phyloP scores from a whole-genome alignment of 1,140 invertebrate genomes.

The Nasonia longicornis region DNA sequence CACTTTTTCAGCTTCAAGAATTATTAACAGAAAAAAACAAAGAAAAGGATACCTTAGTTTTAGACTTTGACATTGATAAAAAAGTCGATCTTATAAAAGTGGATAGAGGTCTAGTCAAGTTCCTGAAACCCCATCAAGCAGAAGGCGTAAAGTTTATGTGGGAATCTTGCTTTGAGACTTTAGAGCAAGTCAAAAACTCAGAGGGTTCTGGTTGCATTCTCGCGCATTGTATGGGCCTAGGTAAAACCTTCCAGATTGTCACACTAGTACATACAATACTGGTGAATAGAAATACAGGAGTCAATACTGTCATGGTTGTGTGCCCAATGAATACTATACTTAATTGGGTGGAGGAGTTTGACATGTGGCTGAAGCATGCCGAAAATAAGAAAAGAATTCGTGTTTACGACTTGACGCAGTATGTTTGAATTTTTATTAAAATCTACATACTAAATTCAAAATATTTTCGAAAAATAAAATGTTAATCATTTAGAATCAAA shows the following conservation, averaged over 20 bases:
- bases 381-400: slow-evolving; percentile 74
- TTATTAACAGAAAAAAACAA: slow-evolving; percentile 52
- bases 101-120: slow-evolving; percentile 81
- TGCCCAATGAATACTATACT: slow-evolving; percentile 93
- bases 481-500: slow-evolving; percentile 32
- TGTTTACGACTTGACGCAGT: slow-evolving; percentile 77
- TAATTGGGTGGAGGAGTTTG: slow-evolving; percentile 95
- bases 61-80: slow-evolving; percentile 86
- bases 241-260: slow-evolving; percentile 83
- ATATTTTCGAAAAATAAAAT: not conserved
- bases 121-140: slow-evolving; percentile 91
- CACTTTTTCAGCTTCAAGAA: not conserved
- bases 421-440: not conserved
- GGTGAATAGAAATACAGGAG: slow-evolving; percentile 73
- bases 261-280: slow-evolving; percentile 90
- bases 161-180: slow-evolving; percentile 90
- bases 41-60: slow-evolving; percentile 71
- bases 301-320: slow-evolving; percentile 87
- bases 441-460: not conserved
- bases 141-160: slow-evolving; percentile 96
- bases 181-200: slow-evolving; percentile 79
- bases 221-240: slow-evolving; percentile 91
- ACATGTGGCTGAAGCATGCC: slow-evolving; percentile 81
- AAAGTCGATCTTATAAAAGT: slow-evolving; percentile 85
- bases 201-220: slow-evolving; percentile 88